Evolutionary conservation across 2,113 vertebrate genomes (phyloP).

Genomic region (Pygoscelis adeliae): DNA sequence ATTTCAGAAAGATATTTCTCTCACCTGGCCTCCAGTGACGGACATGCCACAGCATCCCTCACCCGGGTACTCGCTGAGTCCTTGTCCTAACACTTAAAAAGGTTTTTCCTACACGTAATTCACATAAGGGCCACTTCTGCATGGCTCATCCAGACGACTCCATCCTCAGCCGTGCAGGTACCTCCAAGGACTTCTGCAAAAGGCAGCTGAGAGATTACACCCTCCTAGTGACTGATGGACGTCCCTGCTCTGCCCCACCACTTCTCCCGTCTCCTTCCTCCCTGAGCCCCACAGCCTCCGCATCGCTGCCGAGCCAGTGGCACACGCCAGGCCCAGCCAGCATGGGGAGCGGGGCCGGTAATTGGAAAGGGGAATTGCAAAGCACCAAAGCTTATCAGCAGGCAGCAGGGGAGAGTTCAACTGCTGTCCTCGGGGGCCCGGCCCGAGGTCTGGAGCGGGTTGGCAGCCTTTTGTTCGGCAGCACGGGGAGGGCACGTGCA

Average conservation of each 20-base stretch:
- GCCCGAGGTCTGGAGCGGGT: accelerated
- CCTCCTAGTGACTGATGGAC: neutral
- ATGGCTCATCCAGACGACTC: accelerated
- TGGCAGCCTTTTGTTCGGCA: neutral
- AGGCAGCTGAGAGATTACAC: neutral
- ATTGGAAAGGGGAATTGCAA: constrained; percentile 62
- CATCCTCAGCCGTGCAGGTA: accelerated
- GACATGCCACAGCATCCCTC: neutral
- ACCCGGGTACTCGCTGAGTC: accelerated
- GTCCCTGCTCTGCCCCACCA: neutral
- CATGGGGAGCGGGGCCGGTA: accelerated
- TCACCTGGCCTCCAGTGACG: neutral
- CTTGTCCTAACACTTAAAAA: neutral
- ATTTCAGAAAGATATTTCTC: neutral
- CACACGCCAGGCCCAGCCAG: neutral
- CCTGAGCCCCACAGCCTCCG: neutral
- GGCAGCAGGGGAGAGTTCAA: neutral
- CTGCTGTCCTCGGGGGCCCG: neutral
- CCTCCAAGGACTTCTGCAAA: neutral
- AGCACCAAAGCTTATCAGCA: constrained; percentile 43
- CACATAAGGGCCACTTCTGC: neutral
- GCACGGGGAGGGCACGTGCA: accelerated
- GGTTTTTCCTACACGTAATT: neutral
- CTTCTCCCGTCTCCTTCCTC: neutral
- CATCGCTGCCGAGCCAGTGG: accelerated